These are phyloP conservation scores for Seriola quinqueradiata DNA, from an alignment of 2,113 vertebrate genomes.

Conservation along the genomic window DNA sequence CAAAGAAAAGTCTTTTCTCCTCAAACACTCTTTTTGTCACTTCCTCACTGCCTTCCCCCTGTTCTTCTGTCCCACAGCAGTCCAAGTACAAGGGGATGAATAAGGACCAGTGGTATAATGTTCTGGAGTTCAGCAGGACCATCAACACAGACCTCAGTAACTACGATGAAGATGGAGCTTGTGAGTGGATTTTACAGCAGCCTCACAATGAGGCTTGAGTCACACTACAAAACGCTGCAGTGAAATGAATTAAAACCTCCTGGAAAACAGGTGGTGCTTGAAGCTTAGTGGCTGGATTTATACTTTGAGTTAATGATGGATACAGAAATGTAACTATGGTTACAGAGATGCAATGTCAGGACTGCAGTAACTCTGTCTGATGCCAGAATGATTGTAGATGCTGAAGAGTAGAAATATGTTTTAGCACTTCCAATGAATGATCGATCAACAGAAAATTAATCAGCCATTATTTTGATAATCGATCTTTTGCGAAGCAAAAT, in stretches of 20 bases:
- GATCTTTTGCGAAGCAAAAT: too few relatives aligned
- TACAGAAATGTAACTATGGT: neutral
- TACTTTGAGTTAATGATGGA: neutral
- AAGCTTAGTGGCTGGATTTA: neutral
- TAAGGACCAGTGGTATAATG: slow-evolving; percentile 99
- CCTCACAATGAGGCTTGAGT: neutral
- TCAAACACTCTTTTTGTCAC: neutral
- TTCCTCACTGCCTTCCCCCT: neutral
- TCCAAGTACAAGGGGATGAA: slow-evolving; percentile 98
- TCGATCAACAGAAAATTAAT: too few relatives aligned
- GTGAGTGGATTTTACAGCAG: slow-evolving; percentile 82
- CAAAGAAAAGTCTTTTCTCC: neutral
- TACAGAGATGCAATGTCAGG: too few relatives aligned
- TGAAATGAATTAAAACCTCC: neutral
- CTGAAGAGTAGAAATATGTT: too few relatives aligned
- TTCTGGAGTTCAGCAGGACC: slow-evolving; percentile 97
- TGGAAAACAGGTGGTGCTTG: neutral
- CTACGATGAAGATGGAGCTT: slow-evolving; percentile 98
- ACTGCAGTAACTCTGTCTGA: too few relatives aligned
- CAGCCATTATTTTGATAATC: too few relatives aligned
- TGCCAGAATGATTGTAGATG: too few relatives aligned
- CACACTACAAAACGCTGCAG: neutral
- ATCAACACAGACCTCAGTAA: slow-evolving; percentile 96
- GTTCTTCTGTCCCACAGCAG: slow-evolving; percentile 84
- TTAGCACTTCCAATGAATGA: too few relatives aligned